phyloP scores from a whole-genome alignment of 2,888 invertebrate genomes.

The Cheilosia grossa region DNA sequence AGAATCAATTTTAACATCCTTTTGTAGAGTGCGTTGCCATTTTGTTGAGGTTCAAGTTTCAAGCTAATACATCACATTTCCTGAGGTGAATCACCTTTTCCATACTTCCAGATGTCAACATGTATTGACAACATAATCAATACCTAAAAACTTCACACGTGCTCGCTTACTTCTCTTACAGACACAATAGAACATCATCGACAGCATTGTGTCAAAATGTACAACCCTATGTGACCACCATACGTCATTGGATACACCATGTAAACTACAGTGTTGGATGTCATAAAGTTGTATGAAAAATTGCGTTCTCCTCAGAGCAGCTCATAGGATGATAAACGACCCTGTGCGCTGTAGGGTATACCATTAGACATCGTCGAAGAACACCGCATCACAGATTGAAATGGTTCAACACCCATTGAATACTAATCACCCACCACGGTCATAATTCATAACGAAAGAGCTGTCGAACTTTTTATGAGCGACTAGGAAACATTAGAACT shows the following conservation, averaged over 20 bases:
- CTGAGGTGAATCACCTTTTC: background rate
- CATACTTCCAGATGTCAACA: background rate
- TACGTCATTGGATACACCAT: background rate
- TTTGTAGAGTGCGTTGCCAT: background rate
- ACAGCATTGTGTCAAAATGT: background rate
- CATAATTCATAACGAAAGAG: constrained; percentile 8
- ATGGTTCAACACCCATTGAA: constrained; percentile 16
- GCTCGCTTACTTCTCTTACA: background rate
- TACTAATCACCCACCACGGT: constrained; percentile 13
- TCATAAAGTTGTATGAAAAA: background rate
- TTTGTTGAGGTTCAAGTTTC: background rate
- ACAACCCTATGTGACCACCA: background rate
- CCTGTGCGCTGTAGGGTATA: background rate
- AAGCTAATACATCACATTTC: background rate
- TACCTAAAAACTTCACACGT: too few species aligned
- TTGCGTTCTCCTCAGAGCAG: background rate
- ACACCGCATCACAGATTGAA: background rate
- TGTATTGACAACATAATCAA: too few species aligned
- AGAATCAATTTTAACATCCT: background rate
- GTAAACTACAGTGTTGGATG: background rate
- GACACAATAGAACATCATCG: background rate
- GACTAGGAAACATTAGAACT: constrained; percentile 8
- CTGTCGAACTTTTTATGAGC: constrained; percentile 1
- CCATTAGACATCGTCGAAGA: background rate
- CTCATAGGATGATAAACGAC: background rate